These are phyloP conservation scores for Papilio xuthus DNA, from an alignment of 1,140 invertebrate species.

Conservation along the genomic window DNA sequence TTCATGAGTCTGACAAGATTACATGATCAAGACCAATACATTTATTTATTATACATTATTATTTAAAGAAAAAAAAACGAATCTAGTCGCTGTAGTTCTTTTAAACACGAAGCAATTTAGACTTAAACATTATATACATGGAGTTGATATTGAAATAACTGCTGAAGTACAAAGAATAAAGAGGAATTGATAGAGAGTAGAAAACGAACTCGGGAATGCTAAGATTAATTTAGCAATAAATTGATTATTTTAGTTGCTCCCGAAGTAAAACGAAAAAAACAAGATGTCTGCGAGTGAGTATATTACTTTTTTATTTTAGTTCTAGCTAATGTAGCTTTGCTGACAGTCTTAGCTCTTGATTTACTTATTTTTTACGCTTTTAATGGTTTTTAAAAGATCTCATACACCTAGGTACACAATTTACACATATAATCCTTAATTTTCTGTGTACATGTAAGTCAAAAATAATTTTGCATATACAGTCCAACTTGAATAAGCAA, in stretches of 20 bases:
- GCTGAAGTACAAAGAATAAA: conserved; percentile 66
- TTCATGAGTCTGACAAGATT: conserved; percentile 72
- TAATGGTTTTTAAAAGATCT: neutral
- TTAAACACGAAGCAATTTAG: conserved; percentile 74
- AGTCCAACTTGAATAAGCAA: no score
- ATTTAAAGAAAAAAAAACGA: conserved; percentile 70
- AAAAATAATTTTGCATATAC: neutral
- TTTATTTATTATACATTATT: conserved; percentile 72
- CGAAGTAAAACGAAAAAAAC: conserved; percentile 48
- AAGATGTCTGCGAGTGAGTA: conserved; percentile 77
- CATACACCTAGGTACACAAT: neutral
- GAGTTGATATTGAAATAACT: conserved; percentile 48
- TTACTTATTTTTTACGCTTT: neutral
- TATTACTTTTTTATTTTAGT: conserved; percentile 28
- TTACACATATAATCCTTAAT: neutral
- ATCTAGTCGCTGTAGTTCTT: conserved; percentile 77
- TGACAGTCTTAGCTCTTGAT: neutral
- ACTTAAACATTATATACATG: conserved; percentile 55
- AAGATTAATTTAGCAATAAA: conserved; percentile 75
- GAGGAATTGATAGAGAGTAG: conserved; percentile 64
- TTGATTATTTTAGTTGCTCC: conserved; percentile 71
- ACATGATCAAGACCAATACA: conserved; percentile 66
- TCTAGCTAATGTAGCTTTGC: neutral
- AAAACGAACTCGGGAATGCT: conserved; percentile 63
- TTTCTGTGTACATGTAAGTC: neutral